A percentile compares a stretch with the other conserved stretches of the same genome.
Evolutionary conservation across 2,113 vertebrate species (phyloP).

Genomic region (Sakesphorus luctuosus): DNA sequence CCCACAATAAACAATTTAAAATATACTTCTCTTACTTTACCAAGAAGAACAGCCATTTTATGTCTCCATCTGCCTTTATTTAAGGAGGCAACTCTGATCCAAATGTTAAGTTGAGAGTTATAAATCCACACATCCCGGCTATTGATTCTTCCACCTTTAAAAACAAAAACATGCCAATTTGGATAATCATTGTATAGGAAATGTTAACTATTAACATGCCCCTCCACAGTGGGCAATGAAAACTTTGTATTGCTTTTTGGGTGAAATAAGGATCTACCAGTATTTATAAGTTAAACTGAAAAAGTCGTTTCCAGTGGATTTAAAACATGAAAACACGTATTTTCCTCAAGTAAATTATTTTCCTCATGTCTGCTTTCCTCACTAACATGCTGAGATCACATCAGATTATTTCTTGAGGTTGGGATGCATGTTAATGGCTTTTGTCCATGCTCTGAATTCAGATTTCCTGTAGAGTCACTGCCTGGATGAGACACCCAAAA

Average conservation of each 20-base stretch:
- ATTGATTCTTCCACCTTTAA: slow-evolving; percentile 95
- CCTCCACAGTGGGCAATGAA: background rate
- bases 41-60: slow-evolving; percentile 97
- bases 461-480: background rate
- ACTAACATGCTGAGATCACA: background rate
- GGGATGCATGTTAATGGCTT: background rate
- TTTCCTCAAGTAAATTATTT: background rate
- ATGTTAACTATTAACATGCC: background rate
- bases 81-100: slow-evolving; percentile 96
- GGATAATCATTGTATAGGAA: background rate
- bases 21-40: slow-evolving; percentile 86
- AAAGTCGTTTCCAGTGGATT: background rate
- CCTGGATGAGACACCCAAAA: fast-evolving
- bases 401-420: background rate
- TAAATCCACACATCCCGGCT: slow-evolving; percentile 98
- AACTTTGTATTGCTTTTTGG: background rate
- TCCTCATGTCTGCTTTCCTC: background rate
- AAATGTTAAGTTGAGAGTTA: slow-evolving; percentile 97
- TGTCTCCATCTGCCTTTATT: slow-evolving; percentile 99
- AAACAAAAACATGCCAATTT: background rate
- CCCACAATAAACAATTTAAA: background rate
- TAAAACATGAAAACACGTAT: background rate
- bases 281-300: background rate
- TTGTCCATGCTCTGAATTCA: background rate
- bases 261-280: background rate